Base-by-base conservation (phyloP, 2,113 vertebrate species). In the Halichoerus grypus region DNA sequence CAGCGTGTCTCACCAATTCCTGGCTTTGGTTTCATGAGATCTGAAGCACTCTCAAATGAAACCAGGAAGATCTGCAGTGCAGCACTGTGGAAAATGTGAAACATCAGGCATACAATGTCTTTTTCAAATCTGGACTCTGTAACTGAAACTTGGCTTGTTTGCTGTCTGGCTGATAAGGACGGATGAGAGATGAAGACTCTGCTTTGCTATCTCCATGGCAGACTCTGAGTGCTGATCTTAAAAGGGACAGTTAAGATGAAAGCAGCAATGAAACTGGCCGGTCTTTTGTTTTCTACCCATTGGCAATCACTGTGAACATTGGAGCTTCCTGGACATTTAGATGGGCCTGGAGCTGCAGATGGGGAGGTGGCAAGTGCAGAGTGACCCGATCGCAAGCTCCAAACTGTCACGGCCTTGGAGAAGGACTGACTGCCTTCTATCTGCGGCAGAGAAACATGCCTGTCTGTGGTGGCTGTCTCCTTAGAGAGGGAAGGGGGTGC, bases 41-140 rank as follows among this genome's bases (percentile, higher is more conserved):
- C 91, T 91, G 91, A 95, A 95, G 88, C 69, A 13, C 84, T 96
- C 96, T 80, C 91, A 84, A 72, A 95, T 31, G 97, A 95, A 97
- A 96, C 97, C 91, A 87, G 95, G 85, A 92, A 80, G 95, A 76
- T 85, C 91, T 80, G 92, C 88, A 84, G 59, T n/a, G 97, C 96
- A 74, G 96, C n/a, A 28, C 96, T 97, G 96, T 98, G 97, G 97
- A 98, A 98, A 98, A 98, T 98, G 91, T 97, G 98, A 97, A 97
- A 86, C 97, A 97, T 89, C 94, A 95, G 97, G 90, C 95, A 6
- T 42, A 39, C 7, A 19, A 59, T 82, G 77, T 55, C 86, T 84
- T 97, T 97, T 94, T 97, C 77, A 93, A 96, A 95, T 93, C 97
- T 98, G 97, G 95, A 92, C 88, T 97, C 91, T 76, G 94, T 83